These are phyloP conservation scores for Albula glossodonta DNA, from an alignment of 2,113 vertebrate genomes.

Conservation along the genomic window DNA sequence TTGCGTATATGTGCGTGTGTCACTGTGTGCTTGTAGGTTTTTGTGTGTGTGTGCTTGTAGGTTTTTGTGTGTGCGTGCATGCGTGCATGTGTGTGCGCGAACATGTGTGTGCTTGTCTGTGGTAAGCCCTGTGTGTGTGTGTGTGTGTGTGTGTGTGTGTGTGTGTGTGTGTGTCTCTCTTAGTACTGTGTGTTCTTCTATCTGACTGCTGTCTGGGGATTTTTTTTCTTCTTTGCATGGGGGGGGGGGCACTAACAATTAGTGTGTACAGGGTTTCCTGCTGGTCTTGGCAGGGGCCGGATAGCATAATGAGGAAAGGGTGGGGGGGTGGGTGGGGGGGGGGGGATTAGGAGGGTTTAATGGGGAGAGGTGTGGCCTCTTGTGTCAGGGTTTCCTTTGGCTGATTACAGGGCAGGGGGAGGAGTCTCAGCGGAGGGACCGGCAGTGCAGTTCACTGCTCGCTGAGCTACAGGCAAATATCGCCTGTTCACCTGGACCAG, in stretches of 20 bases:
- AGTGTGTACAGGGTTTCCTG: conserved; percentile 52
- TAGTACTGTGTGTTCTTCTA: neutral
- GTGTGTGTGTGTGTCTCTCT: neutral
- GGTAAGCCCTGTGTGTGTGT: neutral
- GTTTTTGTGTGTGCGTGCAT: neutral
- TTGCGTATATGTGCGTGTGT: neutral
- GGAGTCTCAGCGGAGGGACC: conserved; percentile 29
- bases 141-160: neutral
- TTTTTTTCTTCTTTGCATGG: neutral
- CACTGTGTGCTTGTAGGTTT: neutral
- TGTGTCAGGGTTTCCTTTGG: conserved; percentile 47
- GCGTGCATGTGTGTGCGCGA: neutral
- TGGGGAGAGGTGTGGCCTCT: neutral
- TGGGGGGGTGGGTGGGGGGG: conserved; percentile 37
- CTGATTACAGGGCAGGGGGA: conserved; percentile 48
- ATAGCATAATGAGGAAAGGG: conserved; percentile 12
- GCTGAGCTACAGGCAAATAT: neutral
- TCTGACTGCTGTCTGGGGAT: neutral
- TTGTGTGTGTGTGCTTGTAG: neutral
- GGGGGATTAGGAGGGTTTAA: conserved; percentile 20
- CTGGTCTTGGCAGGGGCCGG: conserved; percentile 57
- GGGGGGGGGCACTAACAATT: neutral
- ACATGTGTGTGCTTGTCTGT: neutral
- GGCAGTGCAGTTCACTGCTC: neutral
- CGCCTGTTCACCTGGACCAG: neutral